These are phyloP conservation scores for Bombus consobrinus DNA, from an alignment of 1,140 invertebrate genomes.

Conservation along the genomic window DNA sequence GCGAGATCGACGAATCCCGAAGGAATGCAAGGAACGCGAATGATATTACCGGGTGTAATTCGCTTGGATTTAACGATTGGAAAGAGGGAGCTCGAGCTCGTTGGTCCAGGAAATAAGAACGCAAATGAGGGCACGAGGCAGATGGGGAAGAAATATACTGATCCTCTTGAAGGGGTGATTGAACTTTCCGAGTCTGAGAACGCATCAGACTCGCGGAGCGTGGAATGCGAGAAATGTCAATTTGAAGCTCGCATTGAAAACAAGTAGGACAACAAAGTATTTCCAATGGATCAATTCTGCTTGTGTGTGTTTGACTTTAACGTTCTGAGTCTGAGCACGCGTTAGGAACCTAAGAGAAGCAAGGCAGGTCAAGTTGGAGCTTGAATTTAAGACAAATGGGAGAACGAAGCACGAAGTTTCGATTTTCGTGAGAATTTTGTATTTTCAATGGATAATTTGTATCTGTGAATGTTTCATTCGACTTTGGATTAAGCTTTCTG, in stretches of 20 bases:
- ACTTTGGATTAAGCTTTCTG: too few relatives aligned
- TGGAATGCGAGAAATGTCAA: neutral
- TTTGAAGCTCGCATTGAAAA: neutral
- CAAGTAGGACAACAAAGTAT: neutral
- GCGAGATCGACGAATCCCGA: slow-evolving; percentile 17
- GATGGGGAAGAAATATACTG: slow-evolving; percentile 1
- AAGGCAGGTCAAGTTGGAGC: too few relatives aligned
- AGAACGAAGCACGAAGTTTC: too few relatives aligned
- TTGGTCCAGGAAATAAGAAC: slow-evolving; percentile 34
- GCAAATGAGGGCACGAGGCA: slow-evolving; percentile 22
- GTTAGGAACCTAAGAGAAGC: too few relatives aligned
- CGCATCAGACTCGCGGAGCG: neutral
- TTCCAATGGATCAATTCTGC: neutral
- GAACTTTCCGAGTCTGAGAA: neutral
- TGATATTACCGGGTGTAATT: neutral
- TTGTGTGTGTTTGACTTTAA: too few relatives aligned
- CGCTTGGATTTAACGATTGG: slow-evolving; percentile 36
- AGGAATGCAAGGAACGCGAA: slow-evolving; percentile 4
- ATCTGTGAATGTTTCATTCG: too few relatives aligned
- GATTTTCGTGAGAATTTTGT: too few relatives aligned
- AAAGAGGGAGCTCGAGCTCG: slow-evolving; percentile 5
- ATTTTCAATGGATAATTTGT: too few relatives aligned
- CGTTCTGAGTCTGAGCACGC: too few relatives aligned
- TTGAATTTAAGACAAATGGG: too few relatives aligned
- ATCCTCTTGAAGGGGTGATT: slow-evolving; percentile 8